Evolutionary conservation across 2,113 vertebrate species (phyloP), one percentile per base, ranked within the genome.

Genomic region (Probosciger aterrimus): DNA sequence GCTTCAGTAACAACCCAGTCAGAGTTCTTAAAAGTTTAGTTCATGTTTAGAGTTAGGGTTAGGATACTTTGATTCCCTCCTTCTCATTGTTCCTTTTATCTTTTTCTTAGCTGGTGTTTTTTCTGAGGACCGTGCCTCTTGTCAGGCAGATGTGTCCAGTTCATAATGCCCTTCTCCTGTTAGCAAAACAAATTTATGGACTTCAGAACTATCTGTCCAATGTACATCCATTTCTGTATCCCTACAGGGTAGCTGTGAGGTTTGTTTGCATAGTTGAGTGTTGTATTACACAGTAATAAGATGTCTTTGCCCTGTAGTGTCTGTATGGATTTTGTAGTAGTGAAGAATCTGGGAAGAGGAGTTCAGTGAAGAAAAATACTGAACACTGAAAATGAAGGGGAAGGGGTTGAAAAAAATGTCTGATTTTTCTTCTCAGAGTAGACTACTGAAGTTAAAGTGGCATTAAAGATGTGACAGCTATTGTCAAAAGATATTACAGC

Each of bases 61-160:
- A 57, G 33, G 20, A 49, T 65, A 27, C 13, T 80, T 62, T 8
- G 8, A 23, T 85, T 78, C 6, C 28, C 43, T 62, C 13, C 50
- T 85, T 24, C 10, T 64, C 31, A 16, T 1, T 78, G 12, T 82
- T 71, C 6, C 1, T 70, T 59, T 5, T 28, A 30, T n/a, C 7
- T 20, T 46, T n/a, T 24, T 43, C 59, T 69, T 86, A 55, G 25
- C 4, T 41, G 6, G 19, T 65, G 4, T 57, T 88, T 92, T 82
- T 82, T 31, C 39, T 73, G 23, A 86, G 25, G 7, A 50, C 22
- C 55, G 22, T 30, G 4, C 81, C n/a, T 81, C 2, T 31, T 47
- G 44, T 44, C 16, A 46, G 46, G 23, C 9, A 50, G 20, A 31
- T 57, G 11, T 0, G 3, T 1, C 1, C 41, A 11, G 16, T 59